phyloP scores from a whole-genome alignment of 2,113 vertebrate species.

The Neolamprologus sp. region DNA sequence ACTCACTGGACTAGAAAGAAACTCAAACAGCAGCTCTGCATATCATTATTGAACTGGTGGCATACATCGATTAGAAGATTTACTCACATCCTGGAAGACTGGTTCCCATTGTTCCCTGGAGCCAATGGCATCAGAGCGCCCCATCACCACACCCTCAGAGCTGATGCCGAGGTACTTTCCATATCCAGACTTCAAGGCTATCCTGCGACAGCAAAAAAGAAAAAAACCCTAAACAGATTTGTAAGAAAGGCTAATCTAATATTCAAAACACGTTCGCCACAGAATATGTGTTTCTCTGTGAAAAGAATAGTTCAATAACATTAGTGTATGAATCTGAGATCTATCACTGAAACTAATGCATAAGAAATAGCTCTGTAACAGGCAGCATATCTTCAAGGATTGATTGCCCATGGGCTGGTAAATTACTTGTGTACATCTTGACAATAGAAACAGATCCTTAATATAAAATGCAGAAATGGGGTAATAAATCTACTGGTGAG shows the following conservation, averaged over 20 bases:
- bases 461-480: background rate
- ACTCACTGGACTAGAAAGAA: background rate
- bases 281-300: background rate
- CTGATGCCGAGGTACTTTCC: constrained; percentile 95
- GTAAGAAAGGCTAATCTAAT: background rate
- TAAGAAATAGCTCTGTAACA: background rate
- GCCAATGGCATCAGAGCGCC: constrained; percentile 92
- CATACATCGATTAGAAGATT: background rate
- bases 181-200: constrained; percentile 95
- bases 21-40: background rate
- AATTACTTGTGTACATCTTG: background rate
- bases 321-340: background rate
- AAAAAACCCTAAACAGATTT: background rate
- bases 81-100: constrained; percentile 90
- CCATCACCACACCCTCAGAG: constrained; percentile 89
- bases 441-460: background rate
- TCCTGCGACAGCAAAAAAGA: constrained; percentile 58
- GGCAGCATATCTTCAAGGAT: background rate
- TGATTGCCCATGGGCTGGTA: background rate
- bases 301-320: background rate
- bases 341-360: background rate
- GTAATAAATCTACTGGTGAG: background rate
- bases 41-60: background rate
- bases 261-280: background rate
- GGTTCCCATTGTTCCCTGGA: constrained; percentile 95